Percentiles rank a stretch among this genome's conserved stretches.
Evolutionary conservation across 2,888 invertebrate species (phyloP).

Genomic region (Rhodophaea formosa): DNA sequence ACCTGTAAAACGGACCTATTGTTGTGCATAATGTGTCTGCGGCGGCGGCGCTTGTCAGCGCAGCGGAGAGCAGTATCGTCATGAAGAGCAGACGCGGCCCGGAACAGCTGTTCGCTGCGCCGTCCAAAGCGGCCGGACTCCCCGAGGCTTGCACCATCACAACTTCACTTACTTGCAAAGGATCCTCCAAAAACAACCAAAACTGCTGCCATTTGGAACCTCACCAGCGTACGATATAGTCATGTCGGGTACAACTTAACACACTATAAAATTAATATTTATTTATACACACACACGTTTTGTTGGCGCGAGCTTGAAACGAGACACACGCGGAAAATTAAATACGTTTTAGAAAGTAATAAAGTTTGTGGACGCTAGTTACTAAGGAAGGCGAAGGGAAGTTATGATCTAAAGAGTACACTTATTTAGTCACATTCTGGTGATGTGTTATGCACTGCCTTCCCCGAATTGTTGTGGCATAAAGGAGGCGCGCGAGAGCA

Average conservation of each 20-base stretch:
- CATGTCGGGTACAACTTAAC: conserved; percentile 81
- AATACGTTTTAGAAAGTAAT: conserved; percentile 77
- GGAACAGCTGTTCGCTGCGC: conserved; percentile 62
- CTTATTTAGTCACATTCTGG: conserved; percentile 75
- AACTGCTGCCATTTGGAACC: conserved; percentile 95
- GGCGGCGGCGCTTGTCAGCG: conserved; percentile 31
- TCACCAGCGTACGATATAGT: conserved; percentile 94
- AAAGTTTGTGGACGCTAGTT: conserved; percentile 62
- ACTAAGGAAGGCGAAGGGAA: conserved; percentile 64
- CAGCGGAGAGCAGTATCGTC: conserved; percentile 48
- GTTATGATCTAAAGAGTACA: conserved; percentile 56
- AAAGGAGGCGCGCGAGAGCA: conserved; percentile 52
- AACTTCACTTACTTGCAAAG: conserved; percentile 88
- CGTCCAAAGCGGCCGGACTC: conserved; percentile 21
- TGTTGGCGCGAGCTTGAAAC: conserved; percentile 67
- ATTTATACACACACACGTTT: conserved; percentile 75
- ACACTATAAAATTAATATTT: conserved; percentile 70
- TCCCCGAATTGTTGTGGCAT: conserved; percentile 55
- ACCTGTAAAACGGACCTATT: conserved; percentile 43
- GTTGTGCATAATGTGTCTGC: conserved; percentile 44
- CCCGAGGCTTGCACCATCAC: conserved; percentile 21
- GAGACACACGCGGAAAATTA: conserved; percentile 76
- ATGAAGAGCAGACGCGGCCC: conserved; percentile 37
- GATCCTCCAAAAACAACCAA: conserved; percentile 96
- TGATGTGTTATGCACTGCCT: conserved; percentile 63